These are phyloP conservation scores for Neopipo cinnamomea DNA, from an alignment of 2,113 vertebrate species.

Conservation along the genomic window DNA sequence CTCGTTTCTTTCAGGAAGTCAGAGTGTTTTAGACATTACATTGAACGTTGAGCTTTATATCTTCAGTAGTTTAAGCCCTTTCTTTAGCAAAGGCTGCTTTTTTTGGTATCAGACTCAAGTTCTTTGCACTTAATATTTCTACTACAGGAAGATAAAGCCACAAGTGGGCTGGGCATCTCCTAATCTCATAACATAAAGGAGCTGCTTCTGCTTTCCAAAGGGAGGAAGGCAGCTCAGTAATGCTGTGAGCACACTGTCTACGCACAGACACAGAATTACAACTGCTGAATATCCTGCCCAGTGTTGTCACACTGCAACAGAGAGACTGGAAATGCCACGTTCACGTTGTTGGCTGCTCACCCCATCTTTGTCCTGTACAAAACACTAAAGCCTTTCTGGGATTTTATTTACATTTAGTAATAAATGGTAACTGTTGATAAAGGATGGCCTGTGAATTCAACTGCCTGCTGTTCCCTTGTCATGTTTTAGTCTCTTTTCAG, in stretches of 20 bases:
- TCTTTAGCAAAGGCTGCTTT: not conserved
- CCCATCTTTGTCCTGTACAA: too few relatives aligned
- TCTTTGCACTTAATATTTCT: not conserved
- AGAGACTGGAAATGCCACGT: not conserved
- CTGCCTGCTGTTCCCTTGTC: not conserved
- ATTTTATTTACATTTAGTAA: not conserved
- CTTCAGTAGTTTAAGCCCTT: not conserved
- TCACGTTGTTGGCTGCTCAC: rapidly evolving
- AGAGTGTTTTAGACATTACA: rapidly evolving
- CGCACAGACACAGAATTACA: rapidly evolving
- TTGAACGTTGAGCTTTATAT: rapidly evolving
- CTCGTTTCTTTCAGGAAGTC: not conserved
- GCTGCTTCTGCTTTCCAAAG: not conserved
- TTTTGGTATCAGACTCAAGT: rapidly evolving
- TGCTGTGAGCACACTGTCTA: rapidly evolving
- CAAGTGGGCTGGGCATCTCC: not conserved
- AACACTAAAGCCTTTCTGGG: not conserved
- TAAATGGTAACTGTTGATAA: not conserved
- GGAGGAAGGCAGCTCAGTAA: not conserved
- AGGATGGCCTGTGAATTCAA: not conserved
- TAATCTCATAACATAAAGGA: rapidly evolving
- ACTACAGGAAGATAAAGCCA: not conserved
- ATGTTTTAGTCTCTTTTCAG: not conserved
- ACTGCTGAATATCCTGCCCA: rapidly evolving
- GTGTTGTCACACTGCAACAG: rapidly evolving